Base-by-base conservation (phyloP, 2,113 vertebrate species). In the Aegotheles bennettii region DNA sequence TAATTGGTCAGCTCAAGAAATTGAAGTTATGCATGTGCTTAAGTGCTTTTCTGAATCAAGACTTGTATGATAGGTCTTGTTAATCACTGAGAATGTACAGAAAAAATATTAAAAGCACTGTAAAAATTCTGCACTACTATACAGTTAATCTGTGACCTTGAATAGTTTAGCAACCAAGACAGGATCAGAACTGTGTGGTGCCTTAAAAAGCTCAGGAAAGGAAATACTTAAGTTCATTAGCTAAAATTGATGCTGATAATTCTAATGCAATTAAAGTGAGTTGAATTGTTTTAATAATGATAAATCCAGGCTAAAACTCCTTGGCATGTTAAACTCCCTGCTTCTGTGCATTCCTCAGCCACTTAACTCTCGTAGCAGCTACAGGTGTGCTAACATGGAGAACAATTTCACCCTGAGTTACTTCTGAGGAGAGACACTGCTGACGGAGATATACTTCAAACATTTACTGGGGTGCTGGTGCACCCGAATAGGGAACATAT, bases 381-480 rank as follows among this genome's bases (percentile, higher is more conserved):
- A 11, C 7, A 17, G 28, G 3, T 0, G 0, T 3, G 8, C 25
- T 56, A n/a, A 50, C 0, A 0, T 16, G 42, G 33, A 0, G 0
- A 76, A 9, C 7, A 11, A 6, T 13, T 92, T 50, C 18, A 70
- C 50, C 4, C 5, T 1, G 4, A 29, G 40, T 23, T 64, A 65
- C 21, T 21, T 59, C 45, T 51, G 29, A 45, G 16, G 14, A 28
- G 17, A 29, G 11, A 8, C 8, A 1, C 11, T 24, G 28, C 13
- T 4, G 26, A 45, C 13, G 6, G 23, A 45, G 3, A 7, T 63
- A 8, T 12, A 16, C 25, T 90, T 77, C 51, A 4, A 40, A 24
- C 21, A 5, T 23, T 28, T 63, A 6, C 29, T 21, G 51, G 9
- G 16, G 23, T 23, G 9, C 40, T 56, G 40, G 4, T 60, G 33